Percentiles rank a stretch among this genome's conserved stretches.
Conservation (phyloP, 2,888 invertebrate species). For the Schizotus pectinicornis region DNA sequence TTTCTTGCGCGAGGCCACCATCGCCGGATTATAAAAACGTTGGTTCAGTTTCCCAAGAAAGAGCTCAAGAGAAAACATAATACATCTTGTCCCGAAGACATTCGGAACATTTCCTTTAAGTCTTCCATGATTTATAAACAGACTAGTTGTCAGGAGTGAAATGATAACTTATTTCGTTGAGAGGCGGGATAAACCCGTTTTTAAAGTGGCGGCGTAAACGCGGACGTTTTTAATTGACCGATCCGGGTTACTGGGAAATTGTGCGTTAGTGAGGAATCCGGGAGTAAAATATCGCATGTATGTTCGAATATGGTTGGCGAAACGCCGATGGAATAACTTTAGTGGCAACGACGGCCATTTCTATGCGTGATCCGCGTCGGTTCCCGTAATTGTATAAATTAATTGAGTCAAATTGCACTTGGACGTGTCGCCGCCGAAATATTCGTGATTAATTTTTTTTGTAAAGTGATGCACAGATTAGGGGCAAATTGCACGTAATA, state of each 20-base stretch:
- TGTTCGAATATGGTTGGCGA: slow-evolving; percentile 2
- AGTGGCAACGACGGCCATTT: slow-evolving; percentile 12
- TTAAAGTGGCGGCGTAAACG: neutral
- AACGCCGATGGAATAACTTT: slow-evolving; percentile 10
- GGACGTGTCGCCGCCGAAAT: neutral
- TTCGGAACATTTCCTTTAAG: slow-evolving; percentile 55
- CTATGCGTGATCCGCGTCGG: slow-evolving; percentile 8
- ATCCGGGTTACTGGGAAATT: slow-evolving; percentile 1
- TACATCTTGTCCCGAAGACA: slow-evolving; percentile 55
- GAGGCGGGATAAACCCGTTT: slow-evolving; percentile 23
- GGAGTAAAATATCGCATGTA: neutral
- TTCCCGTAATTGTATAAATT: slow-evolving; percentile 8
- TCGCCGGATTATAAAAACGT: neutral
- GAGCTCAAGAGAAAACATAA: slow-evolving; percentile 49
- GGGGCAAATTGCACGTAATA: slow-evolving; percentile 3
- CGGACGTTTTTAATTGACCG: slow-evolving; percentile 10
- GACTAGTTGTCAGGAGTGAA: slow-evolving; percentile 51
- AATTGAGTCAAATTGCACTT: slow-evolving; percentile 17
- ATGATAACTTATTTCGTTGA: slow-evolving; percentile 56
- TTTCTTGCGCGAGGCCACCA: neutral
- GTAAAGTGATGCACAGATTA: neutral
- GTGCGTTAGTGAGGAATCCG: neutral
- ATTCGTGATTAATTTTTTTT: neutral
- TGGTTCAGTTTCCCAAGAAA: slow-evolving; percentile 2
- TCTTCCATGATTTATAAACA: slow-evolving; percentile 54